phyloP scores from a whole-genome alignment of 1,140 invertebrate genomes.

The Pogonomyrmex californicus region DNA sequence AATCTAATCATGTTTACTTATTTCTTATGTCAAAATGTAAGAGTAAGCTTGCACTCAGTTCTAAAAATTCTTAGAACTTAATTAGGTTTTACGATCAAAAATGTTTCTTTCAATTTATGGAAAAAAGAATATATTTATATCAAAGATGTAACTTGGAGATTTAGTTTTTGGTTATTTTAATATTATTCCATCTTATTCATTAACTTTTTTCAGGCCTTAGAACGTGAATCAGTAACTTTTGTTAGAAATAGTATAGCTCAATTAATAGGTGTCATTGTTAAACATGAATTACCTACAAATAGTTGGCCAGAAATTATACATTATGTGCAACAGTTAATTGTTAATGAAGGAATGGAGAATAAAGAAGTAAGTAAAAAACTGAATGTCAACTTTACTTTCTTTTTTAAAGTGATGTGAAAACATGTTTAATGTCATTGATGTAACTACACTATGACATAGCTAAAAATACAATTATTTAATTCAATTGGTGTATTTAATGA shows the following conservation, averaged over 20 bases:
- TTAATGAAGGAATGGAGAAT: slow-evolving; percentile 87
- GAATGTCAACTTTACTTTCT: background rate
- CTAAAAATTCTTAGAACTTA: too few relatives aligned
- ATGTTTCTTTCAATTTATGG: slow-evolving; percentile 48
- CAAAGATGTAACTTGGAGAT: background rate
- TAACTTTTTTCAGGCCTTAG: slow-evolving; percentile 87
- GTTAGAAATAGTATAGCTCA: slow-evolving; percentile 90
- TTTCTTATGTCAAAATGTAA: too few relatives aligned
- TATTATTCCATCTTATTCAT: background rate
- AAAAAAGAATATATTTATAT: slow-evolving; percentile 6
- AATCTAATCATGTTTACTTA: too few relatives aligned
- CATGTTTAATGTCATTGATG: slow-evolving; percentile 4
- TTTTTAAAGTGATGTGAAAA: slow-evolving; percentile 4
- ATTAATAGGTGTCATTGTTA: slow-evolving; percentile 90
- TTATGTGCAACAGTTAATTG: slow-evolving; percentile 89
- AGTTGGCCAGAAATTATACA: slow-evolving; percentile 91
- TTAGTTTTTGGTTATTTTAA: slow-evolving; percentile 10
- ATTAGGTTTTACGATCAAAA: background rate
- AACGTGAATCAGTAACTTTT: slow-evolving; percentile 88
- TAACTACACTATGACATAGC: too few relatives aligned
- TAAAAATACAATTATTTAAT: background rate
- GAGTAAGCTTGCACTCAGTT: too few relatives aligned
- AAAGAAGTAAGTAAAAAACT: slow-evolving; percentile 87
- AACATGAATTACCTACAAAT: slow-evolving; percentile 90
- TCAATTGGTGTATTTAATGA: slow-evolving; percentile 9